Evolutionary conservation across 35 echinoderm and acorn worm genomes (phyloP).

Genomic region (Strongylocentrotus purpuratus): DNA sequence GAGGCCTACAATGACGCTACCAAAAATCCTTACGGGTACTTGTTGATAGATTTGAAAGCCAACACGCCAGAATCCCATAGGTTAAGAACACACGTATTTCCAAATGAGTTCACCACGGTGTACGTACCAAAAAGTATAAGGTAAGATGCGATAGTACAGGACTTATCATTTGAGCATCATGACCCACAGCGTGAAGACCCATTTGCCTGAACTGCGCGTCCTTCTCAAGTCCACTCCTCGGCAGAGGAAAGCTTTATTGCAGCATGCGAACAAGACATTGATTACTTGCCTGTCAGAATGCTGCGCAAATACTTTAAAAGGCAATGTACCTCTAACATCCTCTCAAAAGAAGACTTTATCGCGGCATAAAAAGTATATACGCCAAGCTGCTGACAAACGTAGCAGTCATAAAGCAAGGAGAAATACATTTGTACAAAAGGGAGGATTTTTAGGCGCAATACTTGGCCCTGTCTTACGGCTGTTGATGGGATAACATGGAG

Average conservation of each 20-base stretch:
- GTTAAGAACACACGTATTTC: slow-evolving; percentile 56
- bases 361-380: slow-evolving; percentile 66
- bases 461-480: slow-evolving; percentile 33
- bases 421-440: slow-evolving; percentile 50
- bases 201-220: slow-evolving; percentile 15
- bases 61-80: not conserved
- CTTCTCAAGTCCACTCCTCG: not conserved
- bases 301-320: slow-evolving; percentile 57
- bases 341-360: slow-evolving; percentile 66
- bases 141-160: not conserved
- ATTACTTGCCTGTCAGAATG: slow-evolving; percentile 72
- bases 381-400: slow-evolving; percentile 58
- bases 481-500: not conserved
- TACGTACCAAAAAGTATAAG: not conserved
- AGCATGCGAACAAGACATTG: slow-evolving; percentile 56
- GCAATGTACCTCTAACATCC: slow-evolving; percentile 46
- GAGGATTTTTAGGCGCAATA: slow-evolving; percentile 46
- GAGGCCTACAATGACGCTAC: slow-evolving; percentile 68
- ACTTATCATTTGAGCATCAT: not conserved
- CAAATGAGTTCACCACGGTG: slow-evolving; percentile 29
- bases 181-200: not conserved
- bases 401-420: slow-evolving; percentile 32
- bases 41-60: slow-evolving; percentile 79
- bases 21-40: slow-evolving; percentile 58
- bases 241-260: slow-evolving; percentile 28